phyloP scores from a whole-genome alignment of 2,888 invertebrate species.

The Clivina fossor region DNA sequence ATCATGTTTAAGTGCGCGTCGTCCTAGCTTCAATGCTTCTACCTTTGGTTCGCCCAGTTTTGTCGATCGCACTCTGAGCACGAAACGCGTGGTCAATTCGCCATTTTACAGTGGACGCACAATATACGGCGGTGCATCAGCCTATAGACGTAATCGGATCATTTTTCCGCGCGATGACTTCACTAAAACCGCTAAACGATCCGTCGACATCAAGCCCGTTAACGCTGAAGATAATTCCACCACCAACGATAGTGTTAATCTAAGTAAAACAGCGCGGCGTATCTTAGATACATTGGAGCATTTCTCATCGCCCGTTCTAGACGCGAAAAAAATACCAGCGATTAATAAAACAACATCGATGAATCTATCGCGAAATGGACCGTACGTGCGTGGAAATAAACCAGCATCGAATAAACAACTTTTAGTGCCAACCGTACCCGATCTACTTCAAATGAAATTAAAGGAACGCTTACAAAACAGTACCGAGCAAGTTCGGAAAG shows the following conservation, averaged over 20 bases:
- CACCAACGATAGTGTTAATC: conserved; percentile 50
- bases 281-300: conserved; percentile 80
- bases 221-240: conserved; percentile 42
- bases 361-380: conserved; percentile 45
- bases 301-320: conserved; percentile 77
- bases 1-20: conserved; percentile 53
- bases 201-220: conserved; percentile 55
- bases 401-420: conserved; percentile 53
- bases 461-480: conserved; percentile 61
- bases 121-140: conserved; percentile 73
- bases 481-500: conserved; percentile 63
- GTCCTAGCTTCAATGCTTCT: conserved; percentile 57
- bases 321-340: conserved; percentile 74
- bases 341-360: conserved; percentile 43
- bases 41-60: conserved; percentile 51
- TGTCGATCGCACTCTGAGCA: conserved; percentile 52
- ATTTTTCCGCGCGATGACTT: conserved; percentile 35
- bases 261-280: conserved; percentile 75
- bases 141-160: conserved; percentile 52
- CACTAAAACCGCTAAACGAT: conserved; percentile 43
- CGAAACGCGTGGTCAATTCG: conserved; percentile 58
- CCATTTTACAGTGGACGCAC: conserved; percentile 77
- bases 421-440: conserved; percentile 65
- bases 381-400: conserved; percentile 43
- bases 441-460: conserved; percentile 63